Evolutionary conservation across 2,888 invertebrate species (phyloP).

Genomic region (Tachina grossa): DNA sequence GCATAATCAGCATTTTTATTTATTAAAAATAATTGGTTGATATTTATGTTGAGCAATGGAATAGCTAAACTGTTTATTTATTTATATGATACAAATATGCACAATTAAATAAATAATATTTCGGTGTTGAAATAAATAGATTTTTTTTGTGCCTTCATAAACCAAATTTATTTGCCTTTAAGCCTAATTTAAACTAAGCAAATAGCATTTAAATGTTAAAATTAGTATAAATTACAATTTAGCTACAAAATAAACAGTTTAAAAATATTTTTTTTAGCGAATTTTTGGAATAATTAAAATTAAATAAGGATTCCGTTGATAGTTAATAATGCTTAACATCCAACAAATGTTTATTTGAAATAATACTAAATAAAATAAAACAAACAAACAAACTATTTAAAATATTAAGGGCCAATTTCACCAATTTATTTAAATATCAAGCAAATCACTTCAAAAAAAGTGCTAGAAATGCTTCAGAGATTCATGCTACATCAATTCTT

Average conservation of each 20-base stretch:
- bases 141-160: not conserved
- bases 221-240: conserved; percentile 21
- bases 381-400: not conserved
- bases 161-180: not conserved
- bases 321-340: conserved; percentile 28
- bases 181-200: conserved; percentile 30
- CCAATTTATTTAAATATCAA: no score
- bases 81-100: not conserved
- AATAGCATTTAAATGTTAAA: not conserved
- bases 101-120: not conserved
- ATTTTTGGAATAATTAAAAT: conserved; percentile 17
- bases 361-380: not conserved
- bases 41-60: not conserved
- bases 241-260: not conserved
- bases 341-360: not conserved
- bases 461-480: no score
- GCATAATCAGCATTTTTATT: not conserved
- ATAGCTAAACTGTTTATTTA: conserved; percentile 10
- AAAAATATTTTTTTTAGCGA: not conserved
- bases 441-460: no score
- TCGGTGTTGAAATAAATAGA: no score
- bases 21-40: not conserved
- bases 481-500: no score
- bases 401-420: no score
- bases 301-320: conserved; percentile 4